Evolutionary conservation across 2,797 vertebrate genomes (phyloP).

Genomic region (Diglossa cyanea): DNA sequence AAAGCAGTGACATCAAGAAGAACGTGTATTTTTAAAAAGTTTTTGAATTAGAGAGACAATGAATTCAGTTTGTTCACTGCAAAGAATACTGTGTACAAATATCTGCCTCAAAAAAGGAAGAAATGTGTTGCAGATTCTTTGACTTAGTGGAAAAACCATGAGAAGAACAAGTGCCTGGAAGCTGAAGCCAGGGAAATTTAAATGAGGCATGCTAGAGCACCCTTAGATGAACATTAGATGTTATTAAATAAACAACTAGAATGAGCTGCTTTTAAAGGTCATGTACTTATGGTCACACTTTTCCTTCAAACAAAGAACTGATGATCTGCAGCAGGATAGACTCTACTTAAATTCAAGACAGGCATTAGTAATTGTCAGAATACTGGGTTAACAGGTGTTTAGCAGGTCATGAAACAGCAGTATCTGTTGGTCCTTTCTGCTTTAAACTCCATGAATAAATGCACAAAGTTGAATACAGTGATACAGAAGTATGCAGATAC

Average conservation of each 20-base stretch:
- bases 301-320: not conserved
- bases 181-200: not conserved
- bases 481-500: not conserved
- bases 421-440: not conserved
- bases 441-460: not conserved
- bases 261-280: not conserved
- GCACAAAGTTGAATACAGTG: not conserved
- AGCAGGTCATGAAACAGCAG: not conserved
- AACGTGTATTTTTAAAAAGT: accelerated
- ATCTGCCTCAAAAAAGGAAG: not conserved
- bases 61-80: not conserved
- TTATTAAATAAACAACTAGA: not conserved
- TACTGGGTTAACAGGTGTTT: not conserved
- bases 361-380: not conserved
- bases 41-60: not conserved
- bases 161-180: not conserved
- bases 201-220: not conserved
- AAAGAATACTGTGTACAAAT: not conserved
- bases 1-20: not conserved
- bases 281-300: not conserved
- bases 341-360: not conserved
- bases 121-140: not conserved
- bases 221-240: not conserved
- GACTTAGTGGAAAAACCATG: not conserved
- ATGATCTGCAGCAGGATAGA: not conserved